phyloP scores from a whole-genome alignment of 2,797 vertebrate genomes.

The Falco berigora region DNA sequence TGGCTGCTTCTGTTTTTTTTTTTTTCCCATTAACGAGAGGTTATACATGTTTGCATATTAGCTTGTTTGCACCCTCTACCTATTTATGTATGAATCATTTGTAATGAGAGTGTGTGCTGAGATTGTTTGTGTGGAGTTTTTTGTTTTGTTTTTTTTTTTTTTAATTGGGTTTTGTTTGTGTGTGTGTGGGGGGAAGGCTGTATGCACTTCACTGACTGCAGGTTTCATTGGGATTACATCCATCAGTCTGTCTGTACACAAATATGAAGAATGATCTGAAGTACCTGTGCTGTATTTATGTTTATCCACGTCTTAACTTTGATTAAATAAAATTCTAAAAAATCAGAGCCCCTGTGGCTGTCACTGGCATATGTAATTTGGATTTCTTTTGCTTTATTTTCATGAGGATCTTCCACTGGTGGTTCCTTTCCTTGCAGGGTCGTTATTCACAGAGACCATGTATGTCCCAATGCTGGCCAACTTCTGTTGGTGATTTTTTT shows the following conservation, averaged over 20 bases:
- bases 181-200: conserved; percentile 67
- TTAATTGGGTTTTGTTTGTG: conserved; percentile 32
- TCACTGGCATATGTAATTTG: conserved; percentile 3
- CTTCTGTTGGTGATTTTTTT: neutral
- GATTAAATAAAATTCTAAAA: conserved; percentile 79
- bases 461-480: neutral
- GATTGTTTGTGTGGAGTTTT: conserved; percentile 58
- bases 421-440: neutral
- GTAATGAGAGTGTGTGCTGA: conserved; percentile 72
- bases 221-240: conserved; percentile 72
- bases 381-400: conserved; percentile 26
- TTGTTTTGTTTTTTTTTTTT: neutral
- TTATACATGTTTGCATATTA: conserved; percentile 74
- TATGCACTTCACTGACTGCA: conserved; percentile 73
- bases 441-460: neutral
- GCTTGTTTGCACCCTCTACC: conserved; percentile 75
- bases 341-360: neutral
- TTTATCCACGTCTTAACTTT: conserved; percentile 81
- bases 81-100: conserved; percentile 82
- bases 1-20: conserved; percentile 65
- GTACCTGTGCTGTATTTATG: conserved; percentile 83
- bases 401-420: neutral
- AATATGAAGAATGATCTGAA: conserved; percentile 78
- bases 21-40: conserved; percentile 70
- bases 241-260: conserved; percentile 74